Percentiles rank a stretch among this genome's conserved stretches.
Evolutionary conservation across 2,797 vertebrate genomes (phyloP).

Genomic region (Meriones psammophilus): DNA sequence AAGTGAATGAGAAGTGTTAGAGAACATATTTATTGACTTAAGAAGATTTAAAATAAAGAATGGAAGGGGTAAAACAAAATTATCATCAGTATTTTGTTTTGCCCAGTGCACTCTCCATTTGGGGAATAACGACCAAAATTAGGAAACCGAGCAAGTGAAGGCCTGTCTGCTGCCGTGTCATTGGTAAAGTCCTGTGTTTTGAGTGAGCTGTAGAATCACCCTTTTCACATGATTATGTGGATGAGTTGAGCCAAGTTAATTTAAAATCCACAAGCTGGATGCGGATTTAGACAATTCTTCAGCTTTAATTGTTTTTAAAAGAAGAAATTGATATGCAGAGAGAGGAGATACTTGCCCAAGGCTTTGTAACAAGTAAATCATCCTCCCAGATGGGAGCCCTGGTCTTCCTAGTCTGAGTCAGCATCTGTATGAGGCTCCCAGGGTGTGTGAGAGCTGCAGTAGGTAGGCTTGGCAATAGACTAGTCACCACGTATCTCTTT

Average conservation of each 20-base stretch:
- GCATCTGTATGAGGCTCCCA: background rate
- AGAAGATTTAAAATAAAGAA: background rate
- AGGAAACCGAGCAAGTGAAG: background rate
- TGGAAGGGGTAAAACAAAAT: background rate
- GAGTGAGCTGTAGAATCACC: background rate
- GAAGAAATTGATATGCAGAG: slow-evolving; percentile 28
- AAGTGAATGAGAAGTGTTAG: background rate
- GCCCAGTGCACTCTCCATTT: background rate
- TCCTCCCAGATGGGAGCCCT: background rate
- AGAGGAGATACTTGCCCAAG: background rate
- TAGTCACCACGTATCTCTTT: background rate
- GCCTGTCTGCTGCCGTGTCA: background rate
- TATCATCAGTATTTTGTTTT: background rate
- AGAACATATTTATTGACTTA: background rate
- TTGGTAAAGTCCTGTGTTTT: background rate
- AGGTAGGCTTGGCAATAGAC: background rate
- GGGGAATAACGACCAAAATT: background rate
- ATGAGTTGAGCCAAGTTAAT: background rate
- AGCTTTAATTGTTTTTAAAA: background rate
- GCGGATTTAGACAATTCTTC: background rate
- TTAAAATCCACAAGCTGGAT: background rate
- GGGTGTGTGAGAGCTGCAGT: background rate
- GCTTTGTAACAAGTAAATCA: background rate
- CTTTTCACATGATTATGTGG: background rate
- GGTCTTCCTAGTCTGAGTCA: background rate